Conservation (phyloP, 2,113 vertebrate species). For the Coreoperca whiteheadi region DNA sequence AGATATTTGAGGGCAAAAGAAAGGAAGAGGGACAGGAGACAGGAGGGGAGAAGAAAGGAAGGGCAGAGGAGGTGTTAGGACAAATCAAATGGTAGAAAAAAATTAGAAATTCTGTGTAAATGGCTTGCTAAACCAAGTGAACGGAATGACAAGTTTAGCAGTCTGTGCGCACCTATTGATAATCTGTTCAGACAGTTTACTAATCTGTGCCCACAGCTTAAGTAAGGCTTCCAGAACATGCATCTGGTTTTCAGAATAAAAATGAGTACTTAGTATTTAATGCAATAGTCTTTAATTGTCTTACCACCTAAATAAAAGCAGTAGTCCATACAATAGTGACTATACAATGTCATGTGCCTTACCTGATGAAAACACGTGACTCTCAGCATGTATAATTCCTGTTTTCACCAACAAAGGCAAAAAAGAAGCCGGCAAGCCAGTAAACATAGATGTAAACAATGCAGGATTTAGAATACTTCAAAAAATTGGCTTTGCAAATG, state of each 20-base stretch:
- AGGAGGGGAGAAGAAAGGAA: not conserved
- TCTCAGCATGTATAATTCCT: too few species aligned
- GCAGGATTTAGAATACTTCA: too few species aligned
- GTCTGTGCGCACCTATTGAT: not conserved
- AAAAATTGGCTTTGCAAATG: too few species aligned
- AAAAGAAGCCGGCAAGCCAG: too few species aligned
- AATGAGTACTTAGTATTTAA: too few species aligned
- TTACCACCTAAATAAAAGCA: not conserved
- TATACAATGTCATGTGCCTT: not conserved
- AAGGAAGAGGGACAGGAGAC: not conserved
- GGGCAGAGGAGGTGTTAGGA: not conserved
- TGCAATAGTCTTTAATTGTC: not conserved
- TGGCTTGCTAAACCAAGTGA: not conserved
- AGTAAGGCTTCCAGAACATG: not conserved
- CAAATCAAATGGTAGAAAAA: not conserved
- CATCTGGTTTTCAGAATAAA: not conserved
- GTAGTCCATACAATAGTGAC: not conserved
- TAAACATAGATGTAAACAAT: too few species aligned
- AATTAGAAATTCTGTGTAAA: not conserved
- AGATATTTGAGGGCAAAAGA: not conserved
- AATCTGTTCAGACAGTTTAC: not conserved
- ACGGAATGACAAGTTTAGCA: not conserved
- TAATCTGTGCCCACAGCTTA: not conserved
- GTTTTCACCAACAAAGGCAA: too few species aligned
- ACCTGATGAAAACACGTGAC: too few species aligned